Base-by-base conservation (phyloP, 2,797 vertebrate genomes). In the Alosa sapidissima region DNA sequence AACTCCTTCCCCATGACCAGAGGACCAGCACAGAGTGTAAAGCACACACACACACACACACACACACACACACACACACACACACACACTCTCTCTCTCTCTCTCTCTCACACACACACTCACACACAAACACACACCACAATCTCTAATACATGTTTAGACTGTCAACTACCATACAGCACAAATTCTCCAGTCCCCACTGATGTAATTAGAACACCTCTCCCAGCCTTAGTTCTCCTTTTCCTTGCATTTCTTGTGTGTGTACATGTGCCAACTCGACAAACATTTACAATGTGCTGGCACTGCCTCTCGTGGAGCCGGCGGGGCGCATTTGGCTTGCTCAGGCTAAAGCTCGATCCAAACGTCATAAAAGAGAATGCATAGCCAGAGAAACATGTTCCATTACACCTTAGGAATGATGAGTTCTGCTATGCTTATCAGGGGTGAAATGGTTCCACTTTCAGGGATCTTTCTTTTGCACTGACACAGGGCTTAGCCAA, bases 251-350 rank as follows among this genome's bases (percentile, higher is more conserved):
- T 41, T 75, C 68, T 13, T 5, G 14, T 45, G 36, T 36, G 5
- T 75, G 68, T 75, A 41, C 68, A 21, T 16, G 68, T 75, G 68
- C 68, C 68, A 75, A 45, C 68, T 75, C 11, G 36, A 75, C 33
- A 75, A 75, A 75, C 33, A 75, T 75, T 75, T 75, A 75, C 68
- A 75, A 75, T 75, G 68, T 75, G 36, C 36, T 75, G 68, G 68
- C 68, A 75, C 68, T 75, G 68, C 6, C 33, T 75, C 33, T 75
- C 6, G 36, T 7, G 36, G 65, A 11, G 65, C 11, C 10, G 24
- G 24, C 28, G 13, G 33, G 33, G 68, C 16, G 36, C 68, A 75
- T 75, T 75, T 75, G 68, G 68, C 68, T 45, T 19, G 68, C 68
- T 75, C 36, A 75, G 68, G 36, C 36, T 75, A 41, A 36, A 36